These are phyloP conservation scores for Rhinoraja longicauda DNA, from an alignment of 2,797 vertebrate genomes.

Conservation along the genomic window DNA sequence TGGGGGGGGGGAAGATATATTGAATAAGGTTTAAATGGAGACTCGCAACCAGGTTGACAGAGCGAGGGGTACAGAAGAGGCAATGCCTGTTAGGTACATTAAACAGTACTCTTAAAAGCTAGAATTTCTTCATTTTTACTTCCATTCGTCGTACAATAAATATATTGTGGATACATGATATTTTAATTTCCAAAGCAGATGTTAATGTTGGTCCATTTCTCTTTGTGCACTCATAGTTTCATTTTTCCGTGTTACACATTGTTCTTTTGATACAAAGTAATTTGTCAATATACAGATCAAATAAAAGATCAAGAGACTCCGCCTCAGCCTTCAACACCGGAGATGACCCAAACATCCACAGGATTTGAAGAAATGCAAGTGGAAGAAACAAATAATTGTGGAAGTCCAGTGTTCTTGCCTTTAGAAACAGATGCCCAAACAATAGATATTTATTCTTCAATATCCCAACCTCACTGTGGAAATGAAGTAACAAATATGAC, in stretches of 20 bases:
- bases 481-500: background rate
- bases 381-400: background rate
- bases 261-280: background rate
- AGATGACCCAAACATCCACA: background rate
- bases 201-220: background rate
- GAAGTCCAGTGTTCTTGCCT: slow-evolving; percentile 14
- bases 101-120: background rate
- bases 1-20: background rate
- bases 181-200: background rate
- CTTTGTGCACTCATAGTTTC: background rate
- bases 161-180: background rate
- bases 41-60: background rate
- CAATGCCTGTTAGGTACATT: background rate
- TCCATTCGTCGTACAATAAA: background rate
- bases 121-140: background rate
- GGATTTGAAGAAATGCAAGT: background rate
- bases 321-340: background rate
- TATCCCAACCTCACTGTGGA: background rate
- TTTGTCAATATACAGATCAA: background rate
- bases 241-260: no score
- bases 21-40: background rate
- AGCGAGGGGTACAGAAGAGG: background rate
- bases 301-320: slow-evolving; percentile 17
- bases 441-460: background rate
- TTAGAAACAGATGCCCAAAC: background rate